Evolutionary conservation across 2,888 invertebrate species (phyloP).

Genomic region (Candidula unifasciata): DNA sequence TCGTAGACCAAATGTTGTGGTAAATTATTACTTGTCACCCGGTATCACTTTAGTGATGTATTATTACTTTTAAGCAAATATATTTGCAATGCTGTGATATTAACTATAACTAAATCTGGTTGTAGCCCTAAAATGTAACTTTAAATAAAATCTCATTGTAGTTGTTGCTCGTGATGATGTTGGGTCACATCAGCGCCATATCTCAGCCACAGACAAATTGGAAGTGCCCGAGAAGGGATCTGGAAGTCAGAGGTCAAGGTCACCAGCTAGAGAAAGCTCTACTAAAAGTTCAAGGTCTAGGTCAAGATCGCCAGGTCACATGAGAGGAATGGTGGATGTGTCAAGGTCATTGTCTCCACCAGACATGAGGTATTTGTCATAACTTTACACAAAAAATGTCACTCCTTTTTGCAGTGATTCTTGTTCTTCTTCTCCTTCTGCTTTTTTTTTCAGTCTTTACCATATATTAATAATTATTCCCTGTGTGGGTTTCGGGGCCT

Average conservation of each 20-base stretch:
- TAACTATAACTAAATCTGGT: not conserved
- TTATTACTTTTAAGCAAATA: no score
- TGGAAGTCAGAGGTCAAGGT: constrained; percentile 64
- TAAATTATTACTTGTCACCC: no score
- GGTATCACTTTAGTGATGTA: no score
- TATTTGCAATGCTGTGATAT: no score
- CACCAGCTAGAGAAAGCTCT: constrained; percentile 59
- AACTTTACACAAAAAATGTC: not conserved
- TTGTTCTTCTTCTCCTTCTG: no score
- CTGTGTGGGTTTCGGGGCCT: no score
- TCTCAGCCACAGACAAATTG: constrained; percentile 63
- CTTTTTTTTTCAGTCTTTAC: no score
- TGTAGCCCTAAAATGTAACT: no score
- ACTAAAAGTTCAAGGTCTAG: constrained; percentile 57
- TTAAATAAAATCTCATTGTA: constrained; percentile 32
- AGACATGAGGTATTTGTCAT: constrained; percentile 78
- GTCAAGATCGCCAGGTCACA: constrained; percentile 66
- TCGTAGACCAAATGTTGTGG: no score
- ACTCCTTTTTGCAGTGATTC: no score
- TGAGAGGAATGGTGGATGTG: constrained; percentile 63
- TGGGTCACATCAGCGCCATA: constrained; percentile 60
- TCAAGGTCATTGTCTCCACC: constrained; percentile 90
- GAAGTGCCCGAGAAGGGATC: constrained; percentile 65
- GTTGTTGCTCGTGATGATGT: constrained; percentile 64
- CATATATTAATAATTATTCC: no score